Base-by-base conservation (phyloP, 2,888 invertebrate species). In the Lutraria lutraria region DNA sequence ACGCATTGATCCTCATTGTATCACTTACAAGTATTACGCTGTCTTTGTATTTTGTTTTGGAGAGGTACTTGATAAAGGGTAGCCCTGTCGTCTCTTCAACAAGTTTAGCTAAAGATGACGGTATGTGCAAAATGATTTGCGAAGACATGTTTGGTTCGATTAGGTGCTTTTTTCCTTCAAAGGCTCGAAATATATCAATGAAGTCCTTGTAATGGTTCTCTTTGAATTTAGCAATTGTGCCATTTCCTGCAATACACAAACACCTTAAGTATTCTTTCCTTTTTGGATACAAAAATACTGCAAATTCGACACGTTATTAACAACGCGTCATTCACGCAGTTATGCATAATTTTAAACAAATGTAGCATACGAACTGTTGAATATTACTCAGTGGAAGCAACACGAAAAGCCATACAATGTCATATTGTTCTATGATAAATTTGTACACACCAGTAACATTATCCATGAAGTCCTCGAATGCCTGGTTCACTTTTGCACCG, bases 121-220 rank as follows among this genome's bases (percentile, higher is more conserved):
- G 89, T 12, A 89, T 10, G 4, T 63, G 54, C 15, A 91, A 43
- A 15, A 34, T 72, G 15, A 91, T 25, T 31, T 72, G 68, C 6
- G 68, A 68, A 3, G 68, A 29, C 34, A n/a, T 60, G 10, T 85
- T 72, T 16, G 87, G 85, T 6, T 60, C 72, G 21, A 91, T 34
- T 15, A 43, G 54, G 34, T 86, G 85, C 54, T 91, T 91, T 68
- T 83, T 82, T 0, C 87, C 52, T 83, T 91, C 91, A 56, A 89
- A 87, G 13, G 82, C 86, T 15, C 56, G 68, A 53, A 83, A 52
- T 3, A 91, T 54, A 0, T 89, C 87, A 21, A 87, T 21, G 34
- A 85, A 85, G 68, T 91, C 91, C 15, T 91, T 89, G 16, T 34
- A 68, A 76, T 83, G 43, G 13, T 34, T 34, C 29, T 82, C 4